phyloP scores from a whole-genome alignment of 2,113 vertebrate species.

The Dipodomys ordii region DNA sequence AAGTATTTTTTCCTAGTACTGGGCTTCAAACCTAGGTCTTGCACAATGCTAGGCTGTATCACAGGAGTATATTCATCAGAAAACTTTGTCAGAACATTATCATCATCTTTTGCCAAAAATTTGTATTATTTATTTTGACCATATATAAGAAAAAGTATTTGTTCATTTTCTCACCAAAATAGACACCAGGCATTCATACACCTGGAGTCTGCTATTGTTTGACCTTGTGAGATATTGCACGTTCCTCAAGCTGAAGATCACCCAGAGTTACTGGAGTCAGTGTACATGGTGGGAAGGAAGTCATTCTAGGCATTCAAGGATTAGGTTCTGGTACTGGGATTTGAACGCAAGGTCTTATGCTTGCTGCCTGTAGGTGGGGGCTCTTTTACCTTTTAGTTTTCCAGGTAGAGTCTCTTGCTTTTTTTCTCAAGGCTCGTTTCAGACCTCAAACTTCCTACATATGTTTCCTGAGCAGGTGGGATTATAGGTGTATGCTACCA shows the following conservation, averaged over 20 bases:
- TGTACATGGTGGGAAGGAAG: background rate
- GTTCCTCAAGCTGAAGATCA: slow-evolving; percentile 15
- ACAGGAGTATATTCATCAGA: background rate
- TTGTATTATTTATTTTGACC: slow-evolving; percentile 45
- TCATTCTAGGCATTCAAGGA: background rate
- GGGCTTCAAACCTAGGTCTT: background rate
- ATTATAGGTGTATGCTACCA: no score
- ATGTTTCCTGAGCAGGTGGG: no score
- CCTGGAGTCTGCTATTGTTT: slow-evolving; percentile 31
- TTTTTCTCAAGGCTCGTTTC: no score
- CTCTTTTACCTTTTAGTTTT: no score
- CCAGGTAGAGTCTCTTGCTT: no score
- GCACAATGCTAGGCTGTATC: background rate
- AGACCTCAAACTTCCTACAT: no score
- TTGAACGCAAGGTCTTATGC: no score
- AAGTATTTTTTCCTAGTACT: slow-evolving; percentile 69
- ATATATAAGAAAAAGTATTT: background rate
- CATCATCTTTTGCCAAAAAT: slow-evolving; percentile 27
- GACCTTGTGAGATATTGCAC: background rate
- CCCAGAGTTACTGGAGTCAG: background rate
- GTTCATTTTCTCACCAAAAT: slow-evolving; percentile 30
- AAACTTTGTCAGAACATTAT: slow-evolving; percentile 42
- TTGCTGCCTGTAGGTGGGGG: no score
- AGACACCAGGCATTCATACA: background rate
- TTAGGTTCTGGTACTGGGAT: background rate